phyloP scores from a whole-genome alignment of 2,113 vertebrate species.

The Gracilinanus agilis region DNA sequence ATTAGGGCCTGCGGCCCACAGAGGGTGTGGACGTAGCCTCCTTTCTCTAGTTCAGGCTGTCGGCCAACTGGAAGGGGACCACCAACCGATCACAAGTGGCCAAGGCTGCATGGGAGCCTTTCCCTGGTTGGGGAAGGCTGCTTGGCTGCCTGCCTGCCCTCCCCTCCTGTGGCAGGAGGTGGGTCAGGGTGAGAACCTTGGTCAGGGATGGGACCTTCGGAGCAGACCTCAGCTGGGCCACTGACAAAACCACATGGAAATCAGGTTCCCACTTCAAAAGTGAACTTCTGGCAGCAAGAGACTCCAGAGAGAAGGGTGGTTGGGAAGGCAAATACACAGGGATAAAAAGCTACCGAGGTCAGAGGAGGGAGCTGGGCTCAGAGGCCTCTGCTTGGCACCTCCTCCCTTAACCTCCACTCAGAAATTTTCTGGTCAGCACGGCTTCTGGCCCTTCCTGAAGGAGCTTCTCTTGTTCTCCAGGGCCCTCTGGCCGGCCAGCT shows the following conservation, averaged over 20 bases:
- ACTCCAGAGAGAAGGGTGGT: conserved; percentile 1
- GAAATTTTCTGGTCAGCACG: neutral
- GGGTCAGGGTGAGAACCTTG: neutral
- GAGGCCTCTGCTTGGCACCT: too few species aligned
- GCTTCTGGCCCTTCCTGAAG: neutral
- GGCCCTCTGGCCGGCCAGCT: too few species aligned
- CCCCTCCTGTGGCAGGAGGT: neutral
- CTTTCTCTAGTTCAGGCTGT: conserved; percentile 9
- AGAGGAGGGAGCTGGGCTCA: neutral
- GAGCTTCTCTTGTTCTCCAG: neutral
- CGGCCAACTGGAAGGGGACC: conserved; percentile 22
- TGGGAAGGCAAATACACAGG: neutral
- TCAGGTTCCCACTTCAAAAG: conserved; percentile 26
- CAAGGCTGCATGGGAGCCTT: neutral
- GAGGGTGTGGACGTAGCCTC: conserved; percentile 11
- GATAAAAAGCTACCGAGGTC: neutral
- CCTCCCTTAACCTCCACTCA: neutral
- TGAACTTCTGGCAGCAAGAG: neutral
- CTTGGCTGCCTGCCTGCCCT: neutral
- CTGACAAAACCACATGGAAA: conserved; percentile 15
- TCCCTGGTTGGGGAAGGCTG: neutral
- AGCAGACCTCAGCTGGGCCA: neutral
- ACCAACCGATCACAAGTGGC: neutral
- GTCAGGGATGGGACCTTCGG: conserved; percentile 9
- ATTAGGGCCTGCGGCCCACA: conserved; percentile 17